phyloP scores from a whole-genome alignment of 2,113 vertebrate genomes.

The Eubucco bourcierii region DNA sequence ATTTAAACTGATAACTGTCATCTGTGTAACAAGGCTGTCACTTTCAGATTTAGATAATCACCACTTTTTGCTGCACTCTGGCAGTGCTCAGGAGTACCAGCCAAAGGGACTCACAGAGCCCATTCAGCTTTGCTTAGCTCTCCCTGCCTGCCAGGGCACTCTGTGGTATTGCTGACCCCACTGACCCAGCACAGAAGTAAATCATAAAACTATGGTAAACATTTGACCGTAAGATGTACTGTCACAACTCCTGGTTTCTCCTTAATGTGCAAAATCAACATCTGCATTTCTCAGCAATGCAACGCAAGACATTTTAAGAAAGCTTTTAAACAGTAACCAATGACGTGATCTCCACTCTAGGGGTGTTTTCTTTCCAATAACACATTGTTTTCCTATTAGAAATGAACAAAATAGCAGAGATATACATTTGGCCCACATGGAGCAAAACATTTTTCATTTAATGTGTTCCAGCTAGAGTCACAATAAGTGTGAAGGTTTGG shows the following conservation, averaged over 20 bases:
- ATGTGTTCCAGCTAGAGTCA: background rate
- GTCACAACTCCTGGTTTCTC: background rate
- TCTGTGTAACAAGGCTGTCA: background rate
- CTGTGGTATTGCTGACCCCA: background rate
- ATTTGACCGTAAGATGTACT: background rate
- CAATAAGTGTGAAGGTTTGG: too few species aligned
- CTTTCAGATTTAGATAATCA: background rate
- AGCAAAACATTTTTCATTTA: background rate
- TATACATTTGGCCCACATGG: background rate
- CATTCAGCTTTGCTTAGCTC: background rate
- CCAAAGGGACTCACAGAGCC: background rate
- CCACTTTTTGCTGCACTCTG: background rate
- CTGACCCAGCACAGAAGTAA: fast-evolving
- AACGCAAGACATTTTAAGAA: background rate
- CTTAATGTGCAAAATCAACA: background rate
- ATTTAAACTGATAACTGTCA: background rate
- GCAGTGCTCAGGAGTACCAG: background rate
- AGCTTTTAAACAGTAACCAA: background rate
- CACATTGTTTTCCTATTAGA: background rate
- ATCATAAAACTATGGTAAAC: background rate
- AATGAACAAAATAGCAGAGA: background rate
- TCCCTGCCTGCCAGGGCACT: fast-evolving
- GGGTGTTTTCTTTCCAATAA: background rate
- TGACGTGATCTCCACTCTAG: fast-evolving
- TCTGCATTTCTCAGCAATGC: background rate